phyloP scores from a whole-genome alignment of 2,888 invertebrate species.

The Nymphalis urticae region DNA sequence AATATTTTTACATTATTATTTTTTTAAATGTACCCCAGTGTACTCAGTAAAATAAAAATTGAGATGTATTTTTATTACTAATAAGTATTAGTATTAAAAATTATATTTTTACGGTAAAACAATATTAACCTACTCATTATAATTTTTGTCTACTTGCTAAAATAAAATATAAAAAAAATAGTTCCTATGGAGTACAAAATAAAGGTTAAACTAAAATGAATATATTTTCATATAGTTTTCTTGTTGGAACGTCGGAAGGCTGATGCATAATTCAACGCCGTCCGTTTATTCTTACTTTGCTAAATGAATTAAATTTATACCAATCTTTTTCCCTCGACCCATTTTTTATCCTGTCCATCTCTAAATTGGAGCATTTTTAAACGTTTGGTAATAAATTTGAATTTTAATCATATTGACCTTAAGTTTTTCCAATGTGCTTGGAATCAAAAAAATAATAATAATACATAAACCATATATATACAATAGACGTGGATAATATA shows the following conservation, averaged over 20 bases:
- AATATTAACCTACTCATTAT: too few species aligned
- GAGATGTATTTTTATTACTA: too few species aligned
- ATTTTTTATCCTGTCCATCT: slow-evolving; percentile 30
- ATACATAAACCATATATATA: too few species aligned
- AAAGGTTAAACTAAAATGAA: slow-evolving; percentile 18
- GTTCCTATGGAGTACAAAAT: slow-evolving; percentile 8
- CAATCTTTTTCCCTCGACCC: slow-evolving; percentile 38
- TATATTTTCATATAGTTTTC: slow-evolving; percentile 17
- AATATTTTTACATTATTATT: too few species aligned
- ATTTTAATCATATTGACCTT: neutral
- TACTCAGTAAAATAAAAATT: too few species aligned
- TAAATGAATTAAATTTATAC: slow-evolving; percentile 52
- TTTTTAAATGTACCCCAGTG: too few species aligned
- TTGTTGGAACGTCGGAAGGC: slow-evolving; percentile 16
- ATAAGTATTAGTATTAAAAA: too few species aligned
- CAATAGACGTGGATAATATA: too few species aligned
- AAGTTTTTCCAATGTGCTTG: too few species aligned
- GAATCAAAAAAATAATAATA: too few species aligned
- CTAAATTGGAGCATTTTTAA: slow-evolving; percentile 24
- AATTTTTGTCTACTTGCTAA: too few species aligned
- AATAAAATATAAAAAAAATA: neutral
- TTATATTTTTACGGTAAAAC: too few species aligned
- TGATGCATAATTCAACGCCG: slow-evolving; percentile 48
- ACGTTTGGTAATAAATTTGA: neutral
- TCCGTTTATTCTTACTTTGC: slow-evolving; percentile 46